Percentiles rank a stretch among this genome's conserved stretches.
phyloP scores from a whole-genome alignment of 2,797 vertebrate genomes.

The Gorsachius magnificus region DNA sequence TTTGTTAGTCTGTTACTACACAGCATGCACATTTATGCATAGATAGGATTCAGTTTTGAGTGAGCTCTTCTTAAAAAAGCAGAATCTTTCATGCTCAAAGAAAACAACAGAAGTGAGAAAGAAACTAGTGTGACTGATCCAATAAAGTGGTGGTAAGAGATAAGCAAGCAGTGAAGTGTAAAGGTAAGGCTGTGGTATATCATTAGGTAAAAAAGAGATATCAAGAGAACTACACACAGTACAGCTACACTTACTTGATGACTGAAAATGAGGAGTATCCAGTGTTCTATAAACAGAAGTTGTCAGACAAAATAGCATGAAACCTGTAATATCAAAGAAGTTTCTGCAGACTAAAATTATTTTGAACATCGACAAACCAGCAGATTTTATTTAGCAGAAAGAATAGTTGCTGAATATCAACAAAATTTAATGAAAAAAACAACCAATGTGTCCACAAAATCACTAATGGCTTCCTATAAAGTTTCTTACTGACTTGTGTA shows the following conservation, averaged over 20 bases:
- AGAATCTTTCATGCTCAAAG: neutral
- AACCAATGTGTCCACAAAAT: neutral
- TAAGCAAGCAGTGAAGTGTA: neutral
- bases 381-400: neutral
- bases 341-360: neutral
- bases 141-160: neutral
- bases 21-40: neutral
- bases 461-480: neutral
- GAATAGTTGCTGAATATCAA: neutral
- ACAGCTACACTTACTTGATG: neutral
- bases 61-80: neutral
- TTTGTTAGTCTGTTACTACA: neutral
- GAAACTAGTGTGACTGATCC: neutral
- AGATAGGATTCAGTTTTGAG: neutral
- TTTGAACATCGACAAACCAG: rapidly evolving
- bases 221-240: neutral
- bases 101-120: neutral
- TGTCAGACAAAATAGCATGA: neutral
- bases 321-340: neutral
- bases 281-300: neutral
- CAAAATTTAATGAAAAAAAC: neutral
- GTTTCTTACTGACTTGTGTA: neutral
- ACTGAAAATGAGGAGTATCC: neutral
- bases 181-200: neutral
- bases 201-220: neutral